A percentile compares a stretch with the other conserved stretches of the same genome.
These are phyloP conservation scores for Heliconius hermathena DNA, from an alignment of 1,140 invertebrate genomes.

Conservation along the genomic window DNA sequence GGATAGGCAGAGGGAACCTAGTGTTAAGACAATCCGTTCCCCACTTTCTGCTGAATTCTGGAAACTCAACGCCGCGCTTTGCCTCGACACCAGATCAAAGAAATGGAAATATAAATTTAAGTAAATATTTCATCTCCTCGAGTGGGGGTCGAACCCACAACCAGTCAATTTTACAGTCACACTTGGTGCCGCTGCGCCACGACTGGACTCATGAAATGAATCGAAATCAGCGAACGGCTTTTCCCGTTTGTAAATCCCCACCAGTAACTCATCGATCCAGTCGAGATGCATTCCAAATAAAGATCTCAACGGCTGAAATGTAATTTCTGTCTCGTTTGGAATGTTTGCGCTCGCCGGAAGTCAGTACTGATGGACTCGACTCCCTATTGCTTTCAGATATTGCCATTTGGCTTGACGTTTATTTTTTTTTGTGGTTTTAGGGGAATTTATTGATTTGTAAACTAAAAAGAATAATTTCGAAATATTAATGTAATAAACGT, in stretches of 20 bases:
- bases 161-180: too few relatives aligned
- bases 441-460: background rate
- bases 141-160: too few relatives aligned
- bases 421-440: background rate
- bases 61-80: too few relatives aligned
- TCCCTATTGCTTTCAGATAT: conserved; percentile 44
- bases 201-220: background rate
- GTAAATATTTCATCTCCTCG: too few relatives aligned
- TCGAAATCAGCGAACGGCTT: background rate
- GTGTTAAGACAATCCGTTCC: too few relatives aligned
- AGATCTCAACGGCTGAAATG: conserved; percentile 19
- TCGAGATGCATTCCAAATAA: conserved; percentile 28
- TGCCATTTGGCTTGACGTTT: conserved; percentile 25
- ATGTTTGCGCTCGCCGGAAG: conserved; percentile 30
- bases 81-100: too few relatives aligned
- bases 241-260: conserved; percentile 17
- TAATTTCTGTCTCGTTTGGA: conserved; percentile 31
- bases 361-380: conserved; percentile 38
- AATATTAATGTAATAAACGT: too few relatives aligned
- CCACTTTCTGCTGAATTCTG: too few relatives aligned
- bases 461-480: too few relatives aligned
- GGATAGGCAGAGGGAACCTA: too few relatives aligned
- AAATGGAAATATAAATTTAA: too few relatives aligned
- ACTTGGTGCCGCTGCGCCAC: too few relatives aligned
- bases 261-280: conserved; percentile 5